Percentiles rank a stretch among this genome's conserved stretches.
Evolutionary conservation across 2,888 invertebrate genomes (phyloP).

Genomic region (Tolmerus cingulatus): DNA sequence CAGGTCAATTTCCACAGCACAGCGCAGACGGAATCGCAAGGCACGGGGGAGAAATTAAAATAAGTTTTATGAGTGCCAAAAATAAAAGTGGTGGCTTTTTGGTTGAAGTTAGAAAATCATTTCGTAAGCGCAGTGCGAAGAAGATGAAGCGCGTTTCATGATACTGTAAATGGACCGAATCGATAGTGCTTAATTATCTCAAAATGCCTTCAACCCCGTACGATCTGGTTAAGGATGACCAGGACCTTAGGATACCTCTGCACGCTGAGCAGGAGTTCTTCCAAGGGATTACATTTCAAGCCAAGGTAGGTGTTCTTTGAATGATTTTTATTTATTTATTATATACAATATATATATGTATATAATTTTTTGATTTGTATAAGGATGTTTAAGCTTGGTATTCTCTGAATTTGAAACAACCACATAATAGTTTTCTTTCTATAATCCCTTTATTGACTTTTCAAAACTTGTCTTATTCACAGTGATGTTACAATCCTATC

Average conservation of each 20-base stretch:
- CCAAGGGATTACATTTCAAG: conserved; percentile 95
- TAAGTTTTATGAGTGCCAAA: conserved; percentile 60
- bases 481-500: too few species aligned
- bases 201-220: conserved; percentile 89
- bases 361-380: background rate
- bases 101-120: conserved; percentile 60
- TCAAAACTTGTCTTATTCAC: too few species aligned
- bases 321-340: background rate
- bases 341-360: too few species aligned
- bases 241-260: conserved; percentile 93
- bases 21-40: background rate
- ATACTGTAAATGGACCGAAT: conserved; percentile 64
- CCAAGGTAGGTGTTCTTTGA: conserved; percentile 79
- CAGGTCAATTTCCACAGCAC: background rate
- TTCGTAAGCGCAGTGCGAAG: conserved; percentile 62
- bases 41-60: conserved; percentile 48
- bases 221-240: conserved; percentile 95
- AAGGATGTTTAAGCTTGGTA: too few species aligned
- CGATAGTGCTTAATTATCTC: conserved; percentile 63
- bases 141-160: conserved; percentile 64
- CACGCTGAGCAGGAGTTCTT: conserved; percentile 95
- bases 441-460: too few species aligned
- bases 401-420: too few species aligned
- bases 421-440: too few species aligned
- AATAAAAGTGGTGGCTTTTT: conserved; percentile 57